These are phyloP conservation scores for Astropecten irregularis DNA, from an alignment of 53 echinoderm and acorn worm genomes.

Conservation along the genomic window DNA sequence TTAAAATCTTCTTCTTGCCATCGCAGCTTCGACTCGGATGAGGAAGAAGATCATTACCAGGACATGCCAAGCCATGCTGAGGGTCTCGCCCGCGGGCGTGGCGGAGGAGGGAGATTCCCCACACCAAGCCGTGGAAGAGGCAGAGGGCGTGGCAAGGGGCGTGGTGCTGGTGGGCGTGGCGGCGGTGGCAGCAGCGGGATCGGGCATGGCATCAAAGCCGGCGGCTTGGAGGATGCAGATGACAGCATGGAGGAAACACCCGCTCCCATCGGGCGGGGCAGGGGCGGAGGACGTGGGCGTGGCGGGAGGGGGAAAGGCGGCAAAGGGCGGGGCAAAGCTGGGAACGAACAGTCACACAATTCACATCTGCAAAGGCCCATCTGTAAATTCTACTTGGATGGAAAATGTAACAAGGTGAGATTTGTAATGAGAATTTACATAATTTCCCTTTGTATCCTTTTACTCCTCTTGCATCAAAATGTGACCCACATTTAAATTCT, in stretches of 20 bases:
- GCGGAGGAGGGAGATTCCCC: no score
- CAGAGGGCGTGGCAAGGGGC: constrained; percentile 20
- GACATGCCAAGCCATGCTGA: constrained; percentile 30
- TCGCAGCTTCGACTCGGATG: constrained; percentile 45
- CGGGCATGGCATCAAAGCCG: not conserved
- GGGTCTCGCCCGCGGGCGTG: constrained; percentile 24
- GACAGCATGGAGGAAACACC: constrained; percentile 11
- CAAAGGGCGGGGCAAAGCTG: constrained; percentile 33
- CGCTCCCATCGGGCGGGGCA: not conserved
- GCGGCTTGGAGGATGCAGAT: constrained; percentile 2
- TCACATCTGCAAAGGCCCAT: constrained; percentile 64
- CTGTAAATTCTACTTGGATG: constrained; percentile 95
- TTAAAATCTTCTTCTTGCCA: no score
- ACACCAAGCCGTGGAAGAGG: constrained; percentile 36
- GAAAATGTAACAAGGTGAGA: constrained; percentile 89
- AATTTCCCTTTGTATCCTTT: no score
- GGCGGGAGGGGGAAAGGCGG: constrained; percentile 52
- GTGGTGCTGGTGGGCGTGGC: constrained; percentile 1
- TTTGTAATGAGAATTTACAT: no score
- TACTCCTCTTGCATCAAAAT: no score
- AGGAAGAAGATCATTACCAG: constrained; percentile 38
- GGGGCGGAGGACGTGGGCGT: constrained; percentile 47
- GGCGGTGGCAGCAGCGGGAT: constrained; percentile 20
- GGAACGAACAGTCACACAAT: constrained; percentile 11
- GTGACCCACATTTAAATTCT: no score